Conservation (phyloP, 64 coral and sea anemone genomes). For the Montipora sp. region DNA sequence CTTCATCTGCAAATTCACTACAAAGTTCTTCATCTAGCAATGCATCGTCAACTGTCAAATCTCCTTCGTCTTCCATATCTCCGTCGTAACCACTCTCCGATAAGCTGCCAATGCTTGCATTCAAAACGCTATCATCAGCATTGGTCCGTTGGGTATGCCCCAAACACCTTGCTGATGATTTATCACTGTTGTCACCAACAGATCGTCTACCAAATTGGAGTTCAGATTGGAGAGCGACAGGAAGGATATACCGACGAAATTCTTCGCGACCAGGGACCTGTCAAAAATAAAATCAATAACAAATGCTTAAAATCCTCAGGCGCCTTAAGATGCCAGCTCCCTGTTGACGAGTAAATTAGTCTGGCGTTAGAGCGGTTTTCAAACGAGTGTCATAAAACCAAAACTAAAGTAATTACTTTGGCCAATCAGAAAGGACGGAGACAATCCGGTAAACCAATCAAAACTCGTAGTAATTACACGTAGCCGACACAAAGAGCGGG, state of each 20-base stretch:
- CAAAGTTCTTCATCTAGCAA: constrained; percentile 61
- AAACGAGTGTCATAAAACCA: no score
- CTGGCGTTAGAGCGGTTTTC: no score
- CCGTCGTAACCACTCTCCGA: constrained; percentile 94
- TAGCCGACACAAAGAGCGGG: no score
- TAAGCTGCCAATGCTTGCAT: constrained; percentile 72
- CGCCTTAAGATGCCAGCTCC: no score
- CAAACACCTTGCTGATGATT: neutral
- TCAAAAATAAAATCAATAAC: neutral
- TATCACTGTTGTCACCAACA: neutral
- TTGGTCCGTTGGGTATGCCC: neutral
- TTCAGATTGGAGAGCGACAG: constrained; percentile 7
- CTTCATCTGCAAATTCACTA: constrained; percentile 35
- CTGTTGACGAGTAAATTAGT: no score
- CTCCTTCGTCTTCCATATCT: constrained; percentile 90
- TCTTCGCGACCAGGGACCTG: constrained; percentile 68
- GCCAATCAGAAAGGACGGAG: neutral
- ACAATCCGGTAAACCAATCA: no score
- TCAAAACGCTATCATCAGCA: constrained; percentile 66
- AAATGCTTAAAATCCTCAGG: no score
- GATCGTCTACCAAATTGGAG: neutral
- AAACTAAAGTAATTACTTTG: no score
- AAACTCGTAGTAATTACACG: no score
- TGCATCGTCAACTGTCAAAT: constrained; percentile 59
- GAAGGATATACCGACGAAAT: constrained; percentile 32